These are phyloP conservation scores for Circaetus cinerascens DNA, from an alignment of 2,113 vertebrate species.

Conservation along the genomic window DNA sequence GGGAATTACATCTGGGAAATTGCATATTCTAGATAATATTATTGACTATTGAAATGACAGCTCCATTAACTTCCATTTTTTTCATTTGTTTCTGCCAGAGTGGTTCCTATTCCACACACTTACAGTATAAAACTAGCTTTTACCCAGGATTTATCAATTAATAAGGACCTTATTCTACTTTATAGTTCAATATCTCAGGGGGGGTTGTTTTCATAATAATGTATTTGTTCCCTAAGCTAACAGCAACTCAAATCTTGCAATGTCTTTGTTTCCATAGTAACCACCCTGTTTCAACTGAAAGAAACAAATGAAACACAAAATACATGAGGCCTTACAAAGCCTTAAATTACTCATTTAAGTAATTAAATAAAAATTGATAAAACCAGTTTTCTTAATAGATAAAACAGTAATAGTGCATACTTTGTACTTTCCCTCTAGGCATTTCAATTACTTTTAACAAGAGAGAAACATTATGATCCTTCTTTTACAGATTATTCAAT, in stretches of 20 bases:
- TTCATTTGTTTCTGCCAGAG: not conserved
- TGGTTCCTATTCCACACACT: not conserved
- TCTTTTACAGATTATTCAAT: not conserved
- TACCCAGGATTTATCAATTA: not conserved
- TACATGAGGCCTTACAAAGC: not conserved
- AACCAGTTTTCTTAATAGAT: not conserved
- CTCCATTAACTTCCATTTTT: not conserved
- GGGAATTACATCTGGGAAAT: not conserved
- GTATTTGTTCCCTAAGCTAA: not conserved
- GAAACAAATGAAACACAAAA: not conserved
- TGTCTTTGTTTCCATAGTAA: constrained; percentile 12
- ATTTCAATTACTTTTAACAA: not conserved
- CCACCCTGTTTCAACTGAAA: not conserved
- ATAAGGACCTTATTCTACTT: not conserved
- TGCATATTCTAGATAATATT: not conserved
- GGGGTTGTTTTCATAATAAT: not conserved
- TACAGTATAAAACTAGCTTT: not conserved
- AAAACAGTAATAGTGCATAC: not conserved
- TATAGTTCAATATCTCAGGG: not conserved
- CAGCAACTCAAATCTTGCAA: not conserved
- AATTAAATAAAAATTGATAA: not conserved
- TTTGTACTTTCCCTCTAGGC: not conserved
- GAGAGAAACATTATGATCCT: not conserved
- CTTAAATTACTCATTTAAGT: not conserved
- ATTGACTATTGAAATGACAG: not conserved